These are phyloP conservation scores for Cantharis nigra DNA, from an alignment of 2,888 invertebrate genomes.

Conservation along the genomic window DNA sequence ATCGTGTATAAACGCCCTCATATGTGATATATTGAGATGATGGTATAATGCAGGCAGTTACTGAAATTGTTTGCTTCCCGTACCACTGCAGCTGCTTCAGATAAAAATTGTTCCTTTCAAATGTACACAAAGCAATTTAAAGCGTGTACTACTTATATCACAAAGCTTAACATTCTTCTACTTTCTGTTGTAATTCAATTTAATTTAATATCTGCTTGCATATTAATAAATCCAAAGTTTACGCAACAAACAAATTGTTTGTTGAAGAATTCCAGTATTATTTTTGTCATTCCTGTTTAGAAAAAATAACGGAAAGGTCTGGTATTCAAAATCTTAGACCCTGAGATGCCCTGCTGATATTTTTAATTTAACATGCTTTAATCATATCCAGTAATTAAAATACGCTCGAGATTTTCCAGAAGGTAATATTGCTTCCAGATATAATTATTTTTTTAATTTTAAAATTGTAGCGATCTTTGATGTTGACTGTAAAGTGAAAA, in stretches of 20 bases:
- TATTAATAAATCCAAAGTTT: neutral
- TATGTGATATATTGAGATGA: neutral
- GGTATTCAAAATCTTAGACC: neutral
- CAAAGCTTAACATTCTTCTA: neutral
- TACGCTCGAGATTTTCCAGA: neutral
- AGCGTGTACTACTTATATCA: neutral
- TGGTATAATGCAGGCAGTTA: neutral
- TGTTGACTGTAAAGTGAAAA: neutral
- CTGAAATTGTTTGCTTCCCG: neutral
- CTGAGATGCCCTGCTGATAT: neutral
- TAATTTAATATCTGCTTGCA: neutral
- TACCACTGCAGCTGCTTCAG: neutral
- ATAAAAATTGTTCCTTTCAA: conserved; percentile 3
- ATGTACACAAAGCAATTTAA: conserved; percentile 1
- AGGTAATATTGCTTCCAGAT: neutral
- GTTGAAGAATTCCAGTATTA: neutral
- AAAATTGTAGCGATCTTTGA: neutral
- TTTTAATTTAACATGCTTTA: neutral
- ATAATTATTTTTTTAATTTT: neutral
- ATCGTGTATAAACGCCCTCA: neutral
- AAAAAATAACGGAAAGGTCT: neutral
- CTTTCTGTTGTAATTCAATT: neutral
- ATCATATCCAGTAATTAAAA: neutral
- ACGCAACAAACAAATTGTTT: neutral
- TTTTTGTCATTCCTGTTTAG: neutral